Conservation (phyloP, 2,888 invertebrate genomes). For the Anoncus sp. region DNA sequence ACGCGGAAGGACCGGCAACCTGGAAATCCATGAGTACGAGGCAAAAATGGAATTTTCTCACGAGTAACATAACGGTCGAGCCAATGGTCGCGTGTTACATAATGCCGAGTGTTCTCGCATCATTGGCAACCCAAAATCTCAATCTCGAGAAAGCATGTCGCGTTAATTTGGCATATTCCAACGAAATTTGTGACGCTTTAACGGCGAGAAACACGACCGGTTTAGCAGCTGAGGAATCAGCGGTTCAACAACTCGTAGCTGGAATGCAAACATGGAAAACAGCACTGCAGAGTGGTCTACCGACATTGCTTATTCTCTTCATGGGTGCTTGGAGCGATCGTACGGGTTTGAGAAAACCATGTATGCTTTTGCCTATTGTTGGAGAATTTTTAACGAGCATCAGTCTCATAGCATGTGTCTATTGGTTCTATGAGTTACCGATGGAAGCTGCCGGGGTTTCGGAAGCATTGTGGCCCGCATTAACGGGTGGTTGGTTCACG, state of each 20-base stretch:
- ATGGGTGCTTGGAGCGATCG: slow-evolving; percentile 88
- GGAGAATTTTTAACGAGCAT: slow-evolving; percentile 92
- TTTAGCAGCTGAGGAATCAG: slow-evolving; percentile 86
- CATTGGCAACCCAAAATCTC: slow-evolving; percentile 92
- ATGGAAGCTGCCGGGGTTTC: slow-evolving; percentile 92
- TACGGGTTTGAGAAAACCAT: slow-evolving; percentile 89
- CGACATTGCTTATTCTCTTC: slow-evolving; percentile 92
- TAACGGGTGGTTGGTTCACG: slow-evolving; percentile 94
- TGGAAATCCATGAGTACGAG: slow-evolving; percentile 85
- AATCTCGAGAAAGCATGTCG: slow-evolving; percentile 94
- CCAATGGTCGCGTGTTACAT: slow-evolving; percentile 91
- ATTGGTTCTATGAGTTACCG: slow-evolving; percentile 90
- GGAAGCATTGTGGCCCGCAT: slow-evolving; percentile 92
- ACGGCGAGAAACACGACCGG: slow-evolving; percentile 89
- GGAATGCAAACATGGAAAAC: slow-evolving; percentile 95
- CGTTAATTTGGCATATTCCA: slow-evolving; percentile 90
- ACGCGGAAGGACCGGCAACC: slow-evolving; percentile 66
- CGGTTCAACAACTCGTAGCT: slow-evolving; percentile 87
- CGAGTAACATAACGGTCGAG: slow-evolving; percentile 89
- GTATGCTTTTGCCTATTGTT: slow-evolving; percentile 92
- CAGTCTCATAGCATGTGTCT: slow-evolving; percentile 91
- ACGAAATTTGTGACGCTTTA: slow-evolving; percentile 90
- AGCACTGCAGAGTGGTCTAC: slow-evolving; percentile 91
- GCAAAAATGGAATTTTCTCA: slow-evolving; percentile 86
- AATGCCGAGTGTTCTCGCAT: slow-evolving; percentile 87